Base-by-base conservation (phyloP, 2,888 invertebrate genomes). In the Hirtodrosophila confusa region DNA sequence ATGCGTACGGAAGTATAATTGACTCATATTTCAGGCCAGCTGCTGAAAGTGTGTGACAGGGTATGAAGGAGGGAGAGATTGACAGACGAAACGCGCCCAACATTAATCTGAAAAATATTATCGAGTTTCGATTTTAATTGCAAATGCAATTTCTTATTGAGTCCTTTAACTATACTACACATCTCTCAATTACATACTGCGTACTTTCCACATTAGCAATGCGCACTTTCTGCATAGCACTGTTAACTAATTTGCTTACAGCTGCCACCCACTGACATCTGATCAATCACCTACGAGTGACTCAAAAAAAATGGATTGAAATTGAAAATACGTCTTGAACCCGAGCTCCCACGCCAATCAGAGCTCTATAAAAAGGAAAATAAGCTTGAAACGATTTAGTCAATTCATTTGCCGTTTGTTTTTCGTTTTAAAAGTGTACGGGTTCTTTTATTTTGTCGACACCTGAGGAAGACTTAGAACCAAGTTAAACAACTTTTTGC, bases 1-100 rank as follows among this genome's bases (percentile, higher is more conserved):
- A 84, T 86, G 75, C 83, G 78, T 82, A 79, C 84, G 75, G 73
- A 80, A 86, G 68, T 80, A 86, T 84, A 84, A 84, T 86, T 84
- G 84, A 77, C 85, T 84, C 86, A 84, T 84, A 86, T 84, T 84
- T 84, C 85, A 86, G 66, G 11, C 41, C 57, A 64, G 67, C 57
- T 71, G 65, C 37, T 36, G 51, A 39, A 36, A 29, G 24, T 3
- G 27, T 31, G 41, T 51, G 31, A 37, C 39, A 17, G 12, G 8
- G 17, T 17, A 17, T 17, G 8, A 11, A 4, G 3, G 8, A 12
- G n/a, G 27, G 3, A n/a, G n/a, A 11, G 11, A 37, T 3, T 24
- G 5, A 44, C 33, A 44, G 29, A 35, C 12, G n/a, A 17, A 37
- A 31, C 11, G 33, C 10, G 1, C 10, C 9, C 27, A 9, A 41